Evolutionary conservation across 2,797 vertebrate genomes (phyloP).

Genomic region (Tragopan temminckii): DNA sequence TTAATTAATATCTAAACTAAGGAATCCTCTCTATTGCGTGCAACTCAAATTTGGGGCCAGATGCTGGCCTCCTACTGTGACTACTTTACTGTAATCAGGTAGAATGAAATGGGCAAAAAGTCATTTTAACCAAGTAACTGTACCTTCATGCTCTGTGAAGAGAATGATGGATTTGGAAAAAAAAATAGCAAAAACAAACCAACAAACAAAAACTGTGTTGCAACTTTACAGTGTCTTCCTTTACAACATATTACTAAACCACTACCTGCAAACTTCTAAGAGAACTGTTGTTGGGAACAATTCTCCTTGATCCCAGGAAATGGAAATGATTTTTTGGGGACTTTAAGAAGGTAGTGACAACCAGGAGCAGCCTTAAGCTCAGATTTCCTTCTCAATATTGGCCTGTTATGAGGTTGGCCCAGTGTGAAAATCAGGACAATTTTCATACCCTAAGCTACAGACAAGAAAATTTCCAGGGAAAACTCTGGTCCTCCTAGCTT

Average conservation of each 20-base stretch:
- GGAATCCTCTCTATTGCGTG: background rate
- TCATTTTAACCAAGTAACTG: background rate
- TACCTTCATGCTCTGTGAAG: background rate
- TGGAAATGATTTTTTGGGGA: background rate
- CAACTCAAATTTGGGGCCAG: background rate
- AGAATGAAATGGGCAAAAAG: background rate
- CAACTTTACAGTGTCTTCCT: background rate
- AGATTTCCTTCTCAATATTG: background rate
- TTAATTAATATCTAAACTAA: background rate
- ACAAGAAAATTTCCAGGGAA: background rate
- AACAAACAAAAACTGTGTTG: background rate
- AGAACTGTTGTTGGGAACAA: background rate
- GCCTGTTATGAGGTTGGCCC: accelerated
- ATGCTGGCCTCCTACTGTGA: background rate
- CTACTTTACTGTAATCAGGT: background rate
- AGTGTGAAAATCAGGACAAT: background rate
- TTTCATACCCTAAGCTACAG: background rate
- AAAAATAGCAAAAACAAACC: background rate
- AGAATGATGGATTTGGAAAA: background rate
- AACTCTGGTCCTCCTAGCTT: background rate
- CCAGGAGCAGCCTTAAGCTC: background rate
- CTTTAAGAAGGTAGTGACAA: background rate
- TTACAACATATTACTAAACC: background rate
- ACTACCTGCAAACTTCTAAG: background rate
- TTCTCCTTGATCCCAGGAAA: background rate